Conservation (phyloP, 2,113 vertebrate genomes). For the Hypanus sabinus region DNA sequence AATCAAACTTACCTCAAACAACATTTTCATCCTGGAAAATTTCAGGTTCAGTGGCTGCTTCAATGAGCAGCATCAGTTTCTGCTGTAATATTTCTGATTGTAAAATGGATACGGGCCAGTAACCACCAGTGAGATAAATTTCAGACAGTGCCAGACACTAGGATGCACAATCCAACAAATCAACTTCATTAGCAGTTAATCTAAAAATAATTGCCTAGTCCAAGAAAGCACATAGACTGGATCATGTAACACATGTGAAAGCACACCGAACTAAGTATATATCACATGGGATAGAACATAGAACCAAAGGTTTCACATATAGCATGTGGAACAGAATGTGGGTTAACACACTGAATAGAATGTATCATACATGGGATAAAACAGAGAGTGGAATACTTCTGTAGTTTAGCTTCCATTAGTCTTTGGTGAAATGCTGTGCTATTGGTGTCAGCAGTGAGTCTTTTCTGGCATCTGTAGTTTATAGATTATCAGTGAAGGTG, state of each 20-base stretch:
- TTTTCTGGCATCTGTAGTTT: too few species aligned
- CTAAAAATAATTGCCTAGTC: neutral
- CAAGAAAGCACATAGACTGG: neutral
- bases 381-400: too few species aligned
- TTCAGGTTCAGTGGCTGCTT: neutral
- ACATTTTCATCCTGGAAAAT: neutral
- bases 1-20: neutral
- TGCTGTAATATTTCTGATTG: neutral
- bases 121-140: neutral
- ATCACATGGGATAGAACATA: neutral
- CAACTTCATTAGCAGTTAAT: neutral
- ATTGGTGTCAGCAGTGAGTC: too few species aligned
- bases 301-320: neutral
- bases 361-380: too few species aligned
- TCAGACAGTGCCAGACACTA: neutral
- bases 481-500: too few species aligned
- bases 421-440: too few species aligned
- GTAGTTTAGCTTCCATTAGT: too few species aligned
- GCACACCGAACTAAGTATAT: neutral
- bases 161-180: neutral
- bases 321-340: too few species aligned
- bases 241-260: neutral
- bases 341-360: too few species aligned
- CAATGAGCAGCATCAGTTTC: neutral
- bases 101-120: neutral